A percentile compares a stretch with the other conserved stretches of the same genome.
These are phyloP conservation scores for Amphiprion percula DNA, from an alignment of 2,113 vertebrate genomes.

Conservation along the genomic window DNA sequence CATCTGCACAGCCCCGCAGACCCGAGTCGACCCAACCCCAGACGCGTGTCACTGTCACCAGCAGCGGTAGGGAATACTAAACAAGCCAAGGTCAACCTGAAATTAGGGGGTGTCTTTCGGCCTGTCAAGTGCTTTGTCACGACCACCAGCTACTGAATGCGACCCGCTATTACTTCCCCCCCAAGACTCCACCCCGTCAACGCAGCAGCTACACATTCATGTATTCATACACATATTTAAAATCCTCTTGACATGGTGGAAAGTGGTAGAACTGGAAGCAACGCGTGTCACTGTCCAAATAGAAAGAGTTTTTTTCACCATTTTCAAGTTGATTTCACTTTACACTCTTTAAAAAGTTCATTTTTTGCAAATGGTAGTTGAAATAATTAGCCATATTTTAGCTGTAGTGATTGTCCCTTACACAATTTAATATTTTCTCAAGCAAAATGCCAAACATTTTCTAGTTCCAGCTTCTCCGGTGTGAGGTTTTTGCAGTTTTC, in stretches of 20 bases:
- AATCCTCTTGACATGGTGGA: constrained; percentile 48
- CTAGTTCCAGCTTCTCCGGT: too few relatives aligned
- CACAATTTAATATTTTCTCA: too few relatives aligned
- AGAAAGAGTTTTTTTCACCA: not conserved
- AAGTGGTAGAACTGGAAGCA: constrained; percentile 27
- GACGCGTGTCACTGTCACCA: constrained; percentile 75
- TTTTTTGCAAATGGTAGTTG: not conserved
- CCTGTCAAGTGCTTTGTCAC: constrained; percentile 75
- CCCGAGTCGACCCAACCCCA: constrained; percentile 33
- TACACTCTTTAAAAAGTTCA: too few relatives aligned
- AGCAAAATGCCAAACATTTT: too few relatives aligned
- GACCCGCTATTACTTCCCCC: constrained; percentile 39
- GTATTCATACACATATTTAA: constrained; percentile 45
- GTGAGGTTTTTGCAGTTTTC: too few relatives aligned
- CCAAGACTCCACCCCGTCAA: constrained; percentile 20
- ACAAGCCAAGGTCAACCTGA: constrained; percentile 73
- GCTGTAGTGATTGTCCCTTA: too few relatives aligned
- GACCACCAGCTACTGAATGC: constrained; percentile 51
- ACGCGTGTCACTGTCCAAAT: not conserved
- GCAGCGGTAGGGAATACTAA: constrained; percentile 56
- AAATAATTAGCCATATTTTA: too few relatives aligned
- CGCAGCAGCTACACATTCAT: not conserved
- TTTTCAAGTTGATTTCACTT: too few relatives aligned
- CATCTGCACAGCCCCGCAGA: constrained; percentile 71
- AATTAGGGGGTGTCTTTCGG: constrained; percentile 62